Evolutionary conservation across 2,888 invertebrate species (phyloP).

Genomic region (Synanthedon myopaeformis): DNA sequence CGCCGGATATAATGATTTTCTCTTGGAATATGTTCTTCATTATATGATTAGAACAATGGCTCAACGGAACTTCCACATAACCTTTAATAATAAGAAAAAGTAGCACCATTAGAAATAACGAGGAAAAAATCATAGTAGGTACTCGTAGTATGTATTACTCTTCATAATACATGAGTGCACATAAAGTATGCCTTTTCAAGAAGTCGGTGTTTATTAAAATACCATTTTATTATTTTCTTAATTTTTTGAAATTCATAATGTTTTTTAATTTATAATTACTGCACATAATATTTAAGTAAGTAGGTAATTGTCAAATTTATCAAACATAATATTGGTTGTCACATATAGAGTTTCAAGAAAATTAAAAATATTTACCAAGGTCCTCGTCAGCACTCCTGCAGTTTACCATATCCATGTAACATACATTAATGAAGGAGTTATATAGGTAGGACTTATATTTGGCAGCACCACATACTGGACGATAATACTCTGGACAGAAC

Average conservation of each 20-base stretch:
- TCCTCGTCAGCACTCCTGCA: conserved; percentile 45
- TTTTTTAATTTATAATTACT: too few species aligned
- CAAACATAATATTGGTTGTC: too few species aligned
- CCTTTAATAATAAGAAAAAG: conserved; percentile 21
- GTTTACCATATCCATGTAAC: conserved; percentile 51
- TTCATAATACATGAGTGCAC: too few species aligned
- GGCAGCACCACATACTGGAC: conserved; percentile 47
- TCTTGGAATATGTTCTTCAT: conserved; percentile 57
- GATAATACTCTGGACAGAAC: conserved; percentile 47
- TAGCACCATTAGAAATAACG: too few species aligned
- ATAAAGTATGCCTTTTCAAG: too few species aligned
- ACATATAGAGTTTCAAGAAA: not conserved
- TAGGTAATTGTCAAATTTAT: too few species aligned
- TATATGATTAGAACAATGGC: conserved; percentile 37
- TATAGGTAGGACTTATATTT: conserved; percentile 31
- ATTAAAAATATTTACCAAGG: not conserved
- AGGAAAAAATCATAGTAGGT: too few species aligned
- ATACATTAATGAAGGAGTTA: conserved; percentile 43
- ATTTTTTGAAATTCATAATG: too few species aligned
- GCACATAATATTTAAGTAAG: too few species aligned
- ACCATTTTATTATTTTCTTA: too few species aligned
- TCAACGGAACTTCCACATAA: conserved; percentile 44
- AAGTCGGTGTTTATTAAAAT: too few species aligned
- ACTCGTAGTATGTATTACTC: too few species aligned
- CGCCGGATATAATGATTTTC: conserved; percentile 25